Evolutionary conservation across 2,113 vertebrate genomes (phyloP), one percentile per base, ranked within the genome.

Genomic region (Ophiodon elongatus): DNA sequence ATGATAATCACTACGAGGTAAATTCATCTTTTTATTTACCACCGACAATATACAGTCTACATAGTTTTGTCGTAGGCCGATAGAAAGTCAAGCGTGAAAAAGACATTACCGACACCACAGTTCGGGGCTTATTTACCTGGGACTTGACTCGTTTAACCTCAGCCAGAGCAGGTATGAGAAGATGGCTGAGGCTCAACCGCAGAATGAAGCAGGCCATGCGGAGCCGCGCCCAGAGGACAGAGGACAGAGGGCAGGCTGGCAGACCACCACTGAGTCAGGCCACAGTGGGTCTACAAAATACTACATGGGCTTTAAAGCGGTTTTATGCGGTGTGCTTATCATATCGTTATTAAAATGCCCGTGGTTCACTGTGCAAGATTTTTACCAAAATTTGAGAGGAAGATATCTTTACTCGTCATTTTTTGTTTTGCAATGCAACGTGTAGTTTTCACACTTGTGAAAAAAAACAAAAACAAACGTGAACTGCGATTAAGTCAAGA

Each of bases 221-320:
- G 78, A 87, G 87, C 84, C 87, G 79, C 91, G 64, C 82, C 89
- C 81, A 72, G 56, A 54, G 52, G 6, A 11, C 25, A 52, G 52
- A 70, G 86, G 47, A 69, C 75, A 39, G 64, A 76, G 75, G 72
- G 29, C 76, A 83, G 62, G 63, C 73, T 88, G 85, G 76, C 84
- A 85, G 81, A 84, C 50, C 77, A 69, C 72, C 54, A 57, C 79
- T 17, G 45, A 62, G 75, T 62, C 33, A 59, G 73, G 64, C 67
- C 82, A 83, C 4, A 52, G 37, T 31, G 60, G 80, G 68, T 80
- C 79, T 76, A 85, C 72, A 33, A 73, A 90, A 75, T 57, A 80
- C 76, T 88, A 64, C 67, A 47, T 11, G 0, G 68, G 63, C 21
- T 79, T 87, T 71, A 63, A 64, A 73, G n/a, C 25, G 1, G 13